Percentiles rank a stretch among this genome's conserved stretches.
phyloP scores from a whole-genome alignment of 2,797 vertebrate species.

The Neosilurus mollespiculum region DNA sequence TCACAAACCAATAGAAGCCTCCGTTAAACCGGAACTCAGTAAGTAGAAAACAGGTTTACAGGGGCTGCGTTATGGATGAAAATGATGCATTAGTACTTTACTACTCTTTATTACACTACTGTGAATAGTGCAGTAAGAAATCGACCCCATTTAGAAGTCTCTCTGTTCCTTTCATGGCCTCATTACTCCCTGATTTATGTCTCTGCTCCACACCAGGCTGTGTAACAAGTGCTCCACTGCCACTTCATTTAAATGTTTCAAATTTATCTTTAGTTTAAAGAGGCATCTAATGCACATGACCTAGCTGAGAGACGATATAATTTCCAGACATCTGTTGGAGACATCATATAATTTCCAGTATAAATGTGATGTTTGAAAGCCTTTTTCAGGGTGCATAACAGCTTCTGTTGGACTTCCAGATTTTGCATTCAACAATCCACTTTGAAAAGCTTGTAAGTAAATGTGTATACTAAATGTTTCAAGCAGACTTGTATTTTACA shows the following conservation, averaged over 20 bases:
- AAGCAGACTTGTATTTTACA: neutral
- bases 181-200: neutral
- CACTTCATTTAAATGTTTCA: neutral
- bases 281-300: neutral
- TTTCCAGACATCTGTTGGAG: neutral
- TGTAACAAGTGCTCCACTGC: neutral
- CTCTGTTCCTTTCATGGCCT: neutral
- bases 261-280: slow-evolving; percentile 2
- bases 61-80: neutral
- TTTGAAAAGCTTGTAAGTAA: neutral
- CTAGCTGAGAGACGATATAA: neutral
- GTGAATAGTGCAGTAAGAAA: neutral
- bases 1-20: neutral
- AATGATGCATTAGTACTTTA: neutral
- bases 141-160: neutral
- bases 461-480: neutral
- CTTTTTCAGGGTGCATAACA: neutral
- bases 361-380: neutral
- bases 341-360: neutral
- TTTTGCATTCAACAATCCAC: neutral
- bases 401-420: neutral
- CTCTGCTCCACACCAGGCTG: neutral
- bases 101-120: neutral
- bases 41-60: neutral
- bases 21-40: too few species aligned